A percentile compares a stretch with the other conserved stretches of the same genome.
These are phyloP conservation scores for Neogale vison DNA, from an alignment of 2,113 vertebrate species.

Conservation along the genomic window DNA sequence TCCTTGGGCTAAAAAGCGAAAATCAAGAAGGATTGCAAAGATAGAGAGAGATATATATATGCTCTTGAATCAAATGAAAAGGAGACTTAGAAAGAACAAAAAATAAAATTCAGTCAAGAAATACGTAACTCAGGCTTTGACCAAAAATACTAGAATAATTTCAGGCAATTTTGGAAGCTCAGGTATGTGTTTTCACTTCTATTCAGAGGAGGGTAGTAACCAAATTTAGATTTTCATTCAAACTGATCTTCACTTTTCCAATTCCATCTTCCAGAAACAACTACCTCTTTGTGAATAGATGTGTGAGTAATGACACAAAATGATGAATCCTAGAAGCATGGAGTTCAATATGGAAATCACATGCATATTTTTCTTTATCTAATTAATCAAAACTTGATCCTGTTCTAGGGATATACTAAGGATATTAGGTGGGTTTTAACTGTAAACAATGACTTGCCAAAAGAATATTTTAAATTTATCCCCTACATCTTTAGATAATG, in stretches of 20 bases:
- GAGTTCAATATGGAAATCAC: neutral
- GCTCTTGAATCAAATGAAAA: slow-evolving; percentile 31
- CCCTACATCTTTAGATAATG: neutral
- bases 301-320: neutral
- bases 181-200: neutral
- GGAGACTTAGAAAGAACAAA: neutral
- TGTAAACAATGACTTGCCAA: neutral
- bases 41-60: neutral
- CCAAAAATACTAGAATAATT: neutral
- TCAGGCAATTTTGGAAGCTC: neutral
- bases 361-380: neutral
- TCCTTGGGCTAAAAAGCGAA: neutral
- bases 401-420: neutral
- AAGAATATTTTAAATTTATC: neutral
- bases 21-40: neutral
- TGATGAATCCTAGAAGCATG: neutral
- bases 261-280: neutral
- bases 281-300: neutral
- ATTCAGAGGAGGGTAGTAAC: neutral
- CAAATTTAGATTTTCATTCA: slow-evolving; percentile 22
- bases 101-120: slow-evolving; percentile 1
- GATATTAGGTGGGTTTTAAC: neutral
- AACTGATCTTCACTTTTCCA: neutral
- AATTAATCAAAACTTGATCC: neutral
- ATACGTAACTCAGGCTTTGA: neutral